Conservation (phyloP, 2,888 invertebrate genomes). For the Tryphoninae sp. region DNA sequence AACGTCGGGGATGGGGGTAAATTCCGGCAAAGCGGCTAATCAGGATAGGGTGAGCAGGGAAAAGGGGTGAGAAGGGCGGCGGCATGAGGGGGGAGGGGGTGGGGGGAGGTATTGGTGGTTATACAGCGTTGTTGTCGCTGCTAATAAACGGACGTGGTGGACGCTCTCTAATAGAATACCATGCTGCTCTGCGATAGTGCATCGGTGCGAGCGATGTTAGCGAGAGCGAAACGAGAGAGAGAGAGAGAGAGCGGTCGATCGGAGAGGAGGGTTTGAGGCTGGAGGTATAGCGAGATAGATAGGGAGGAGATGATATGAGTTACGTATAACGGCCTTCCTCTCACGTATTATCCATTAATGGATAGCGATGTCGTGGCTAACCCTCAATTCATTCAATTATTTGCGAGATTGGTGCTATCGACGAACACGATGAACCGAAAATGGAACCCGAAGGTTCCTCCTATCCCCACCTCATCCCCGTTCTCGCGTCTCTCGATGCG, state of each 20-base stretch:
- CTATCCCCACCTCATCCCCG: neutral
- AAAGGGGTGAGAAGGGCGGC: neutral
- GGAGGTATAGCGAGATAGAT: constrained; percentile 34
- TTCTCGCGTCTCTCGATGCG: constrained; percentile 20
- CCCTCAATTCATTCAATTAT: constrained; percentile 77
- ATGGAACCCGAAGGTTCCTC: constrained; percentile 54
- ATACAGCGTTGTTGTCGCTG: constrained; percentile 69
- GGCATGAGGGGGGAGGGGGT: neutral
- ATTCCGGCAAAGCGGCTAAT: constrained; percentile 51
- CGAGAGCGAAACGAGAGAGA: constrained; percentile 37
- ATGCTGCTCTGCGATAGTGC: constrained; percentile 63
- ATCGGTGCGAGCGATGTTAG: constrained; percentile 56
- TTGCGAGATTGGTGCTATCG: constrained; percentile 71
- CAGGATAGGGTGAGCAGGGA: constrained; percentile 16
- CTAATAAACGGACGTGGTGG: constrained; percentile 76
- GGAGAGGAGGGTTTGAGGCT: neutral
- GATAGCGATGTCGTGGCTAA: constrained; percentile 74
- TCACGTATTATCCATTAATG: constrained; percentile 76
- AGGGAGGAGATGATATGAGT: constrained; percentile 51
- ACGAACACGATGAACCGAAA: constrained; percentile 53
- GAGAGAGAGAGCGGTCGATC: constrained; percentile 1
- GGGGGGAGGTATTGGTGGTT: constrained; percentile 10
- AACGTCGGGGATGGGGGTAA: constrained; percentile 9
- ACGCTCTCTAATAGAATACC: constrained; percentile 73
- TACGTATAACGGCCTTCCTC: constrained; percentile 66